These are phyloP conservation scores for Aleiodes testaceus DNA, from an alignment of 2,888 invertebrate genomes.

Conservation along the genomic window DNA sequence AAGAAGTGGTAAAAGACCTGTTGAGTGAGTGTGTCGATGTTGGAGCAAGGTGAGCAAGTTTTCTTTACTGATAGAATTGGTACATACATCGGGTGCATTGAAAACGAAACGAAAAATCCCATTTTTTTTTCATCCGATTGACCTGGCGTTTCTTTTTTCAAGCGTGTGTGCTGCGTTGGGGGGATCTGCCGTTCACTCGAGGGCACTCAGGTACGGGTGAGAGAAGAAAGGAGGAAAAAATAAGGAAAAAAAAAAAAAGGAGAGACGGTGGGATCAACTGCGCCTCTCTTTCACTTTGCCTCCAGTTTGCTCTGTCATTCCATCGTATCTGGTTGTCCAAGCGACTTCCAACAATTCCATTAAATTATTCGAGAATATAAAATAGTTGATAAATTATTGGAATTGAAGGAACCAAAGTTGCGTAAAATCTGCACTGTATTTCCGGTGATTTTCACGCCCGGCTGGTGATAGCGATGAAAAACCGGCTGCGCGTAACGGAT, in stretches of 20 bases:
- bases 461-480: slow-evolving; percentile 41
- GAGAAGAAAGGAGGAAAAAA: slow-evolving; percentile 25
- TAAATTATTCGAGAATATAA: too few relatives aligned
- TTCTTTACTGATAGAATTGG: not conserved
- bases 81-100: too few relatives aligned
- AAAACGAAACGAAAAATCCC: too few relatives aligned
- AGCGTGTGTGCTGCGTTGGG: not conserved
- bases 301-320: slow-evolving; percentile 13
- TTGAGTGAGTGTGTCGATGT: slow-evolving; percentile 24
- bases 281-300: slow-evolving; percentile 9
- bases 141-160: too few relatives aligned
- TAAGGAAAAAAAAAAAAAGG: not conserved
- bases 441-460: slow-evolving; percentile 42
- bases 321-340: slow-evolving; percentile 14
- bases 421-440: slow-evolving; percentile 29
- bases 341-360: too few relatives aligned
- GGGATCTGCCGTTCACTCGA: slow-evolving; percentile 29
- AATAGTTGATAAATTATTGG: too few relatives aligned
- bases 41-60: slow-evolving; percentile 46
- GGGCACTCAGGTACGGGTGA: slow-evolving; percentile 24
- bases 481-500: slow-evolving; percentile 38
- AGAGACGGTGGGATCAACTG: not conserved
- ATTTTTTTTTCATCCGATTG: too few relatives aligned
- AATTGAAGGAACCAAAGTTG: not conserved
- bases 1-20: slow-evolving; percentile 17